Conservation (phyloP, 2,888 invertebrate genomes). For the Epistrophe grossulariae region DNA sequence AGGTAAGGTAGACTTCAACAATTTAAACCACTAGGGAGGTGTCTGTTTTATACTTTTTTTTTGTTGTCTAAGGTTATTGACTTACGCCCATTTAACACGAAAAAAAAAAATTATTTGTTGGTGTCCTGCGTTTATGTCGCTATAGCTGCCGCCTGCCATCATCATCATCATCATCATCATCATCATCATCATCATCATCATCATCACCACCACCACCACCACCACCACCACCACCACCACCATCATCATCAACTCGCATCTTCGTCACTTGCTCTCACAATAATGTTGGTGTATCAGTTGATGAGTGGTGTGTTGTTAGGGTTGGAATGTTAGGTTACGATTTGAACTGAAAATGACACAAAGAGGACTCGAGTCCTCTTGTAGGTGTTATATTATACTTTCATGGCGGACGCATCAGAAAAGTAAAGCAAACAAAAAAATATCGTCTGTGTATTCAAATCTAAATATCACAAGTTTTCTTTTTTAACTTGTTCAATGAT, state of each 20-base stretch:
- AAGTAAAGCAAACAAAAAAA: neutral
- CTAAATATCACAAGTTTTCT: neutral
- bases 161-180: too few species aligned
- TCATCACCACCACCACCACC: too few species aligned
- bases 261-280: conserved; percentile 28
- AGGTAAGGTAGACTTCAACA: conserved; percentile 4
- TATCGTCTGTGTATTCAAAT: neutral
- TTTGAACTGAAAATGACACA: conserved; percentile 11
- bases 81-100: conserved; percentile 52
- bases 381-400: neutral
- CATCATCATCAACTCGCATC: conserved; percentile 13
- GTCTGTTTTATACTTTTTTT: conserved; percentile 29
- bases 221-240: too few species aligned
- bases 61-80: conserved; percentile 61
- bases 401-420: neutral
- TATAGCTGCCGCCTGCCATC: neutral
- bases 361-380: neutral
- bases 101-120: conserved; percentile 49
- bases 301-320: neutral
- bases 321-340: neutral
- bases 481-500: neutral
- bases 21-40: conserved; percentile 36
- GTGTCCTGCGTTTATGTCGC: conserved; percentile 31
- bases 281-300: conserved; percentile 9
- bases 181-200: too few species aligned